Conservation (phyloP, 2,888 invertebrate genomes). For the Dasypogon diadema region DNA sequence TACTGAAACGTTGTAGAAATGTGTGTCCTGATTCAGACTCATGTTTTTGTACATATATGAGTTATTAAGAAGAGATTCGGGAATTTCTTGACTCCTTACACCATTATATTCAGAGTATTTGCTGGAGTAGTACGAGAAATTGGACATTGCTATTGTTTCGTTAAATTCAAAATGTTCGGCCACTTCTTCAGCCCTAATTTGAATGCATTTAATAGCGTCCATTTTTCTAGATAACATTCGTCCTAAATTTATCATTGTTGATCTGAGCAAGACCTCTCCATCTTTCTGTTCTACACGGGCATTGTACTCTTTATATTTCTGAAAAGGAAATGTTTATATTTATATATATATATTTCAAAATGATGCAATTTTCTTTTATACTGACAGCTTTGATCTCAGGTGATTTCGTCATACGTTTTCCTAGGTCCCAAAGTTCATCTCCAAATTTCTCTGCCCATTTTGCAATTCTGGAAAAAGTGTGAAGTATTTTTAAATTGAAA, state of each 20-base stretch:
- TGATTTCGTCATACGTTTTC: slow-evolving; percentile 81
- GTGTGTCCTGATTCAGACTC: slow-evolving; percentile 77
- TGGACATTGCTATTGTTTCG: slow-evolving; percentile 62
- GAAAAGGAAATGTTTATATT: slow-evolving; percentile 54
- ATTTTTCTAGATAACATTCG: slow-evolving; percentile 89
- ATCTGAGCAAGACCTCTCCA: slow-evolving; percentile 81
- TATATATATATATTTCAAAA: neutral
- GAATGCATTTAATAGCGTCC: slow-evolving; percentile 89
- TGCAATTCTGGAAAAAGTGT: slow-evolving; percentile 78
- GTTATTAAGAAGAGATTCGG: slow-evolving; percentile 62
- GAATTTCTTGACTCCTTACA: slow-evolving; percentile 61
- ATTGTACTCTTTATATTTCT: slow-evolving; percentile 85
- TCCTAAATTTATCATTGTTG: slow-evolving; percentile 84
- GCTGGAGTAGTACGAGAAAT: slow-evolving; percentile 81
- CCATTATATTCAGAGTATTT: slow-evolving; percentile 77
- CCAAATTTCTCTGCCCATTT: slow-evolving; percentile 85
- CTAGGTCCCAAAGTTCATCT: slow-evolving; percentile 82
- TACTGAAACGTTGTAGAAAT: slow-evolving; percentile 87
- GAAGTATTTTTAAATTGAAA: too few relatives aligned
- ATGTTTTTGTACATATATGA: slow-evolving; percentile 71
- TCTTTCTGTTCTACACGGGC: slow-evolving; percentile 84
- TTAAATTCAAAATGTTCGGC: slow-evolving; percentile 75
- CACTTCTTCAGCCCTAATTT: slow-evolving; percentile 78
- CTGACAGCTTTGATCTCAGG: slow-evolving; percentile 81
- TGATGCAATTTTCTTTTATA: slow-evolving; percentile 58